Evolutionary conservation across 2,888 invertebrate genomes (phyloP).

Genomic region (Xestia sexstrigata): DNA sequence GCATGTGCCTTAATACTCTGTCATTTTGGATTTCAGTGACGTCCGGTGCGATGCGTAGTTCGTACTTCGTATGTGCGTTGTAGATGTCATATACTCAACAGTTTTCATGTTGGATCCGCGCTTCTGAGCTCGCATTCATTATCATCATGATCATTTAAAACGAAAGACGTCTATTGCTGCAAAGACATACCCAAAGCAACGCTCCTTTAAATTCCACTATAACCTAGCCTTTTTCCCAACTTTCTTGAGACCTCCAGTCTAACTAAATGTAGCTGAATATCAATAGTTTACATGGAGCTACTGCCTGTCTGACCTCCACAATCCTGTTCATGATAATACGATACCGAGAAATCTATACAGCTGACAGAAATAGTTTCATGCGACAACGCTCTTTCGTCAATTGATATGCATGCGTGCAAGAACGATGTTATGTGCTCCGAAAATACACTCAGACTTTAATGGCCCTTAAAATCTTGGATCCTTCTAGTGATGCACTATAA

Average conservation of each 20-base stretch:
- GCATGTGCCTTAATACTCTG: neutral
- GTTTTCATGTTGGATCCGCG: neutral
- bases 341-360: neutral
- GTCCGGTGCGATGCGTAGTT: neutral
- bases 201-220: neutral
- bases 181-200: neutral
- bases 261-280: neutral
- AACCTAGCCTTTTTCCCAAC: neutral
- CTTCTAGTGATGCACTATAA: neutral
- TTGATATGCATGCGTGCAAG: conserved; percentile 1
- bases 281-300: neutral
- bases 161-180: neutral
- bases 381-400: neutral
- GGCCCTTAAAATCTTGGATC: neutral
- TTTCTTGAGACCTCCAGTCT: neutral
- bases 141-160: no score
- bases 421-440: conserved; percentile 5
- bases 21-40: neutral
- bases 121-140: no score
- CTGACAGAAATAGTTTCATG: neutral
- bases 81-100: neutral
- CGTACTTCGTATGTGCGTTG: neutral
- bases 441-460: conserved; percentile 9
- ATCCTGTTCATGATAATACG: neutral
- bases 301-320: neutral